Evolutionary conservation across 2,888 invertebrate genomes (phyloP).

Genomic region (Drosophila mayaguana): DNA sequence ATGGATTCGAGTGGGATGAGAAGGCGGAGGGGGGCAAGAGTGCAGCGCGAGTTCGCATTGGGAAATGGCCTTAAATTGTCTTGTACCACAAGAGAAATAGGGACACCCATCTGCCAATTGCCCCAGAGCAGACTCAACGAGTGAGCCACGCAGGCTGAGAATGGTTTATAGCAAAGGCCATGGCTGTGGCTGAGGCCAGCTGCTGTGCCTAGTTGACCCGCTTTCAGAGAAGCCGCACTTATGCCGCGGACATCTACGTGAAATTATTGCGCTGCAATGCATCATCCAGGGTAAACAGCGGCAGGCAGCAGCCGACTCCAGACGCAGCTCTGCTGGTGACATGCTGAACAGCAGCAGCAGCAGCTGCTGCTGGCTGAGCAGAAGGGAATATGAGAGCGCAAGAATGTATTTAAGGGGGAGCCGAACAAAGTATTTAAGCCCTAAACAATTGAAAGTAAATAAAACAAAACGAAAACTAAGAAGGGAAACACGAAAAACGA

Average conservation of each 20-base stretch:
- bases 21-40: background rate
- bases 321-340: slow-evolving; percentile 62
- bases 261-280: slow-evolving; percentile 77
- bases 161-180: slow-evolving; percentile 13
- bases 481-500: slow-evolving; percentile 10
- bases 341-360: slow-evolving; percentile 45
- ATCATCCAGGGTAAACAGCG: slow-evolving; percentile 70
- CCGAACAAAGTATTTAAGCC: slow-evolving; percentile 61
- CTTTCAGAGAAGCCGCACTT: slow-evolving; percentile 14
- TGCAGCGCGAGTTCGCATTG: slow-evolving; percentile 26
- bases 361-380: background rate
- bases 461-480: slow-evolving; percentile 21
- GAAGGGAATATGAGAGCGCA: background rate
- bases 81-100: background rate
- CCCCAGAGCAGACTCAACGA: slow-evolving; percentile 37
- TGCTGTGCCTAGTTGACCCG: slow-evolving; percentile 34
- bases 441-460: slow-evolving; percentile 69
- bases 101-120: slow-evolving; percentile 12
- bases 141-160: slow-evolving; percentile 61
- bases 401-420: slow-evolving; percentile 55
- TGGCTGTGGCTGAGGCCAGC: background rate
- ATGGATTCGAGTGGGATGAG: too few relatives aligned
- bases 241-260: slow-evolving; percentile 73
- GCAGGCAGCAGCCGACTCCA: slow-evolving; percentile 19
- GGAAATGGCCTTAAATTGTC: slow-evolving; percentile 59